Evolutionary conservation across 2,888 invertebrate species (phyloP).

Genomic region (Parasteatoda lunata): DNA sequence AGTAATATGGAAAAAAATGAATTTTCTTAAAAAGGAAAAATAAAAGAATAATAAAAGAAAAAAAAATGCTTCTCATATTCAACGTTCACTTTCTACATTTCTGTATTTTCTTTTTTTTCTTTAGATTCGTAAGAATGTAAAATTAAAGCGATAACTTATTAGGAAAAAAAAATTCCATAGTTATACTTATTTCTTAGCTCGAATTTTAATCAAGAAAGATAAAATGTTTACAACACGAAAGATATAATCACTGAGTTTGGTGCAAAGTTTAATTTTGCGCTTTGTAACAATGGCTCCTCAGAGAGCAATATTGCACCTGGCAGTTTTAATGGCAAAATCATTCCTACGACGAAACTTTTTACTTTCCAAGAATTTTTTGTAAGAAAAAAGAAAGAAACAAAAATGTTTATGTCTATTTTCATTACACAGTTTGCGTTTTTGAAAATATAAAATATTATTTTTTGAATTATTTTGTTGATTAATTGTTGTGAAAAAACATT

Average conservation of each 20-base stretch:
- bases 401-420: no score
- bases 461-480: no score
- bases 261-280: conserved; percentile 59
- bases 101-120: no score
- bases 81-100: no score
- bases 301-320: conserved; percentile 39
- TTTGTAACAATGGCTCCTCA: conserved; percentile 42
- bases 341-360: not conserved
- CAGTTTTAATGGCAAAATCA: conserved; percentile 15
- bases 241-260: conserved; percentile 34
- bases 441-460: no score
- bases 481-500: no score
- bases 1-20: no score
- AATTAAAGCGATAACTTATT: conserved; percentile 41
- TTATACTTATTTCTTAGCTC: conserved; percentile 8
- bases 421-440: no score
- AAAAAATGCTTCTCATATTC: no score
- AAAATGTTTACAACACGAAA: conserved; percentile 18
- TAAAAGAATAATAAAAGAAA: no score
- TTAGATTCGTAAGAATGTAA: not conserved
- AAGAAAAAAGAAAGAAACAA: conserved; percentile 9
- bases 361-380: no score
- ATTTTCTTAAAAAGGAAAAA: no score
- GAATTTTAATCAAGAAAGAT: conserved; percentile 14
- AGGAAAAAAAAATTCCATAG: not conserved